Evolutionary conservation across 2,113 vertebrate species (phyloP), one percentile per base, ranked within the genome.

Genomic region (Ceyx cyanopectus): DNA sequence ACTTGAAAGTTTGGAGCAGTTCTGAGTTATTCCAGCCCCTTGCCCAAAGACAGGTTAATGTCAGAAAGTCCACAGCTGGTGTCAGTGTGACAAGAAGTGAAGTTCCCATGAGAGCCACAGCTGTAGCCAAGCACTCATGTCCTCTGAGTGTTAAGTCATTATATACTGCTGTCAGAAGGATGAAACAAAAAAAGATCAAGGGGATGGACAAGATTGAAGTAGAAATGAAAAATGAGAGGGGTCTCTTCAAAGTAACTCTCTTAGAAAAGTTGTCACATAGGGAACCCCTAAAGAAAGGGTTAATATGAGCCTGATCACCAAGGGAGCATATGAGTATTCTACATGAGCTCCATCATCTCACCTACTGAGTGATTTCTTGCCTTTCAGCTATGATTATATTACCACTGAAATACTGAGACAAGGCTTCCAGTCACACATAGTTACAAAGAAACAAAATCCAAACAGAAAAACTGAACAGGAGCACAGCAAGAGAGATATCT

Each of bases 51-150:
- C 20, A 72, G 40, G 43, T 14, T 46, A 26, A 61, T 27, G 21
- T 72, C 61, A 87, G 40, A 78, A 81, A 75, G 34, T 3, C 58
- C 81, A 57, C 72, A 86, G 54, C 24, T 70, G 60, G 68, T 40
- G 70, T 24, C 34, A 56, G 22, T 12, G n/a, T n/a, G 53, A 43
- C 37, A 89, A 46, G 61, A 73, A 37, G 7, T 8, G 18, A 75
- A 58, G 40, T 6, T 75, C 48, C 12, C 7, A 17, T 0, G 0
- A 77, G 45, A 0, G 2, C 5, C 32, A 30, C 5, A 73, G n/a
- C 30, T 66, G 60, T 70, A 69, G 54, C 14, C 19, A 67, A 78
- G 41, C 45, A 41, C 16, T 37, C 4, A 1, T 0, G 2, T 57
- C n/a, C 43, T 45, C 72, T 40, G 23, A 69, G 21, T 6, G 2